Conservation (phyloP, 2,888 invertebrate species). For the Calliphora vomitoria region DNA sequence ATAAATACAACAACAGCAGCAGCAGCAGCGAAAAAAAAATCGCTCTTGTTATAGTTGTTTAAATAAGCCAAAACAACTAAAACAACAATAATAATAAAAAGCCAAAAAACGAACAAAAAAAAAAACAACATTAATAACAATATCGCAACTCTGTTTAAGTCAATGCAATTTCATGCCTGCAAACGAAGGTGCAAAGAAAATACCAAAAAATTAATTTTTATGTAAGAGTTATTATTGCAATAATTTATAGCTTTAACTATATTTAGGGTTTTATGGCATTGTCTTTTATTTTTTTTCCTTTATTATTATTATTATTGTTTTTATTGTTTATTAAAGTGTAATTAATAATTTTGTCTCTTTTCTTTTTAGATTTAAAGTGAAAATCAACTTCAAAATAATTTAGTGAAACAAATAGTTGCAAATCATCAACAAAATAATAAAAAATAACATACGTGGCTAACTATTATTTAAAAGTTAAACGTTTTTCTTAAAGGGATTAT, state of each 20-base stretch:
- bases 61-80: constrained; percentile 47
- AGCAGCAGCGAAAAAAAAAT: constrained; percentile 6
- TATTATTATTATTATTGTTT: neutral
- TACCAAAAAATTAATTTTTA: constrained; percentile 38
- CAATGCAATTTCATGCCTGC: constrained; percentile 2
- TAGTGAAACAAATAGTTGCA: neutral
- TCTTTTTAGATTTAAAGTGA: constrained; percentile 44
- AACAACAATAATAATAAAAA: constrained; percentile 10
- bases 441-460: neutral
- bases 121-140: constrained; percentile 11
- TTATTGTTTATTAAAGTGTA: neutral
- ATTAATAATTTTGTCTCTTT: neutral
- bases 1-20: neutral
- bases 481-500: neutral
- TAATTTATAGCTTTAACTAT: constrained; percentile 22
- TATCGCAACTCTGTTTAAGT: constrained; percentile 20
- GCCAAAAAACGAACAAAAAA: neutral
- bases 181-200: constrained; percentile 32
- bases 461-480: neutral
- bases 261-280: neutral
- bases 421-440: neutral
- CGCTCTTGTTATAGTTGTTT: constrained; percentile 61
- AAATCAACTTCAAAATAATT: neutral
- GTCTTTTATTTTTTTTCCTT: neutral
- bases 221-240: constrained; percentile 53